Evolutionary conservation across 1,140 invertebrate species (phyloP).

Genomic region (Pentalonia nigronervosa): DNA sequence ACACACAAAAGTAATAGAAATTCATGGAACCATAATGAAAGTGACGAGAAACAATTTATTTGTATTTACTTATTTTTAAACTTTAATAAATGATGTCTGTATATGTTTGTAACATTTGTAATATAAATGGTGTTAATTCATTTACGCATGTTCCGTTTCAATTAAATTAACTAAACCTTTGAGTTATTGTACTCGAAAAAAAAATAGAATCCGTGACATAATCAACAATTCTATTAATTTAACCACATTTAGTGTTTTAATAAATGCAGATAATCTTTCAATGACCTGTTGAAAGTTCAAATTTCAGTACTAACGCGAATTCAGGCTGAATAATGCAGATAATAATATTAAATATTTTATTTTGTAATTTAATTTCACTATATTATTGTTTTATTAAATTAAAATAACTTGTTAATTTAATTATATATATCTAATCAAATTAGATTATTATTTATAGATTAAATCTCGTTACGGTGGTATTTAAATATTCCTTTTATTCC

Average conservation of each 20-base stretch:
- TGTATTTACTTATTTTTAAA: constrained; percentile 18
- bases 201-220: constrained; percentile 8
- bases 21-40: not conserved
- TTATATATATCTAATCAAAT: not conserved
- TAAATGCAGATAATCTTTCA: not conserved
- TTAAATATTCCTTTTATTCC: too few relatives aligned
- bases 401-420: not conserved
- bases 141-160: not conserved
- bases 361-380: not conserved
- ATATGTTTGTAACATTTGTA: not conserved
- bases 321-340: not conserved
- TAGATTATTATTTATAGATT: not conserved
- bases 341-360: not conserved
- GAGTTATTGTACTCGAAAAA: not conserved
- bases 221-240: not conserved
- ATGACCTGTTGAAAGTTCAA: not conserved
- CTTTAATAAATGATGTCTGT: not conserved
- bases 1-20: not conserved
- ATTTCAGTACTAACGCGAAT: not conserved
- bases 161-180: constrained; percentile 1
- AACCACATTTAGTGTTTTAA: not conserved
- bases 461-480: too few relatives aligned
- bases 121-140: constrained; percentile 16
- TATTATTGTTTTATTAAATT: not conserved
- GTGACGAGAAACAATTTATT: not conserved